Conservation (phyloP, 1,140 invertebrate genomes). For the Diprion similis region DNA sequence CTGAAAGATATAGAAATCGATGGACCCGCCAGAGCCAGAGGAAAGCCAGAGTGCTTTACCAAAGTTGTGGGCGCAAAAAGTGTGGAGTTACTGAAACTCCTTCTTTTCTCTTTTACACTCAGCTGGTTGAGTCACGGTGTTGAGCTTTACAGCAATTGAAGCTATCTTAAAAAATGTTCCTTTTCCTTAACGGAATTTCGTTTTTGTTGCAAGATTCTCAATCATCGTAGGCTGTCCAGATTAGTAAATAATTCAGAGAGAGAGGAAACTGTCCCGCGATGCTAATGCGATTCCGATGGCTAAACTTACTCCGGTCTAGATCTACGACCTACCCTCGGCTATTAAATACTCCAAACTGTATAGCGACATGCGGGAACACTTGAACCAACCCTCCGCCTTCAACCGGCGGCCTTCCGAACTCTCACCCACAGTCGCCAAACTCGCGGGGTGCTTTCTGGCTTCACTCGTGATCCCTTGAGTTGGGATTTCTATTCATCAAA, state of each 20-base stretch:
- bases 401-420: background rate
- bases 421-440: background rate
- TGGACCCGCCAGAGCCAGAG: background rate
- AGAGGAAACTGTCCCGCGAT: background rate
- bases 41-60: background rate
- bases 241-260: background rate
- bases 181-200: too few species aligned
- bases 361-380: background rate
- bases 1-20: too few species aligned
- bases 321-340: slow-evolving; percentile 4
- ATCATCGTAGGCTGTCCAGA: background rate
- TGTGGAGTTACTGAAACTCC: too few species aligned
- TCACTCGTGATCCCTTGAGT: background rate
- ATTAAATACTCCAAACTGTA: background rate
- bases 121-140: too few species aligned
- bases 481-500: background rate
- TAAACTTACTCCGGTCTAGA: background rate
- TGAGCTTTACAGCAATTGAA: too few species aligned
- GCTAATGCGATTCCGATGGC: slow-evolving; percentile 3
- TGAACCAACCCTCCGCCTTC: background rate
- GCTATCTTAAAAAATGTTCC: too few species aligned
- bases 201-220: background rate
- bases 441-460: background rate
- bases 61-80: too few species aligned
- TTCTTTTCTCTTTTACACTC: too few species aligned